Conservation (phyloP, 2,113 vertebrate species). For the Agelaius tricolor region DNA sequence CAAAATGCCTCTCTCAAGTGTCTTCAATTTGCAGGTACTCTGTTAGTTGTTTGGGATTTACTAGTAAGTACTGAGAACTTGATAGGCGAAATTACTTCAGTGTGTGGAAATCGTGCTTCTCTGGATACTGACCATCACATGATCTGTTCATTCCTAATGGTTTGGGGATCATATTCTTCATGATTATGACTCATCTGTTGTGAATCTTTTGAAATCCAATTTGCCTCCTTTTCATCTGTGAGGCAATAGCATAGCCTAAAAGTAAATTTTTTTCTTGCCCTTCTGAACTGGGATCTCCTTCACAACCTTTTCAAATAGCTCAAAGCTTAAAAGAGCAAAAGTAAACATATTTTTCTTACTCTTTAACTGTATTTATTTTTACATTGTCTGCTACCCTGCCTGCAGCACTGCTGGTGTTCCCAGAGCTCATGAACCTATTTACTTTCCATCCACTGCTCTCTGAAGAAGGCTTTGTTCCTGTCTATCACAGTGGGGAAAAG, state of each 20-base stretch:
- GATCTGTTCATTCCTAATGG: background rate
- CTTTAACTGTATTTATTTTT: slow-evolving; percentile 58
- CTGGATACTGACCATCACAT: background rate
- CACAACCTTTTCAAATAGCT: background rate
- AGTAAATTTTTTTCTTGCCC: background rate
- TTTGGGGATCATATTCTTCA: background rate
- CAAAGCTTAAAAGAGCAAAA: slow-evolving; percentile 34
- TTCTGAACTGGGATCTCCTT: slow-evolving; percentile 16
- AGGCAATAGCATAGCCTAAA: background rate
- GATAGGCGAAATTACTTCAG: background rate
- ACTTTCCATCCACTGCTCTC: slow-evolving; percentile 34
- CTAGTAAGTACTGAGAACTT: background rate
- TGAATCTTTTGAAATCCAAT: background rate
- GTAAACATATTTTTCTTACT: slow-evolving; percentile 40
- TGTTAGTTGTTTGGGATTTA: background rate
- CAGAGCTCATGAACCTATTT: slow-evolving; percentile 62
- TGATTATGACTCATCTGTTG: background rate
- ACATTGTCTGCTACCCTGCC: slow-evolving; percentile 5
- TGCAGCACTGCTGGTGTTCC: slow-evolving; percentile 23
- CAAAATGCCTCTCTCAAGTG: background rate
- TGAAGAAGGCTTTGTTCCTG: slow-evolving; percentile 49
- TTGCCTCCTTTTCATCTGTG: background rate
- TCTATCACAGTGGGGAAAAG: slow-evolving; percentile 35
- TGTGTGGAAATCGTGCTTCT: background rate
- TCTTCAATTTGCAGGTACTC: background rate